Evolutionary conservation across 2,113 vertebrate genomes (phyloP), one percentile per base, ranked within the genome.

Genomic region (Gracilinanus agilis): DNA sequence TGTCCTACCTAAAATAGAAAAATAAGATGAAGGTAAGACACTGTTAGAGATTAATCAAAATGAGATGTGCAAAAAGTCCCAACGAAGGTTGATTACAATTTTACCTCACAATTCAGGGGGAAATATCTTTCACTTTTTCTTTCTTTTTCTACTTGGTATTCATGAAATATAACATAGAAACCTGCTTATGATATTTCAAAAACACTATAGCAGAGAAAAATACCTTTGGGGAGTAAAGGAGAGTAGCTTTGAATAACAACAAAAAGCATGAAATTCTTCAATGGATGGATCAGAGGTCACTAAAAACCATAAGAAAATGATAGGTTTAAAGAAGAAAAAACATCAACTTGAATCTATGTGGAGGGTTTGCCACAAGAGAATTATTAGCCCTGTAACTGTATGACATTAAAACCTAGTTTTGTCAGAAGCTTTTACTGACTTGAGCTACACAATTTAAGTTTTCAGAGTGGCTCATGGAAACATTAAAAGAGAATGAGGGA

Each of bases 131-230:
- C n/a, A 40, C 29, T 88, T 90, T 93, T 55, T 90, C 0, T 6
- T 90, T 93, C 24, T 56, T 53, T 90, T 61, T 27, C 40, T 96
- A 24, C 10, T 96, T 88, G 94, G 8, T 58, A 53, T 91, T 54
- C 12, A 19, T 24, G 54, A 91, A 92, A 92, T 94, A 40, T 90
- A 55, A 55, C 93, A 49, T 23, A n/a, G 9, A 54, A 67, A 91
- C 89, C 91, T 94, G n/a, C 88, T 97, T 55, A 0, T 8, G 67
- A 13, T 94, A 91, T 92, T 97, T 58, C 49, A 94, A 67, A 93
- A 90, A 92, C 6, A 0, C 89, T 34, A 29, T 8, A 90, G 58
- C 53, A 92, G 11, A 40, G 90, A 88, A 92, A 91, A 27, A 93
- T 96, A 91, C 21, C 27, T 0, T 54, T 27, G 90, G 9, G 92